Evolutionary conservation across 2,797 vertebrate genomes (phyloP), one percentile per base, ranked within the genome.

Genomic region (Lacerta viridis): DNA sequence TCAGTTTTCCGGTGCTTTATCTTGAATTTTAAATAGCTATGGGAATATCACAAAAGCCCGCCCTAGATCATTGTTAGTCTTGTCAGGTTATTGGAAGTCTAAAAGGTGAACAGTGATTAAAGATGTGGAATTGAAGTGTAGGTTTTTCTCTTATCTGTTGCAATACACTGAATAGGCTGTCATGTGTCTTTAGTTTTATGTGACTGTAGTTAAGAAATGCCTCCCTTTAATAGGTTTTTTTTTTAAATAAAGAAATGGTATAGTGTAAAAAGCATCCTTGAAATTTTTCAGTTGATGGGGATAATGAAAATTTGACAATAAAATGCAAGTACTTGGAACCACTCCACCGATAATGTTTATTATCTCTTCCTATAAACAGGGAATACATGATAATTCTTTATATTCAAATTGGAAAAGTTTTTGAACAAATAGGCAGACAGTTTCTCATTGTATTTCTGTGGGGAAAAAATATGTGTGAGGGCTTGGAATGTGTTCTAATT

Each of bases 21-120:
- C 80, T 89, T 89, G 90, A 95, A 93, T 96, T 94, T 94, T 91
- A 93, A 94, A 68, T 83, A 91, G 80, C 7, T 87, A 55, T 92
- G 90, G 87, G 78, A 92, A 89, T 83, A 25, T 87, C 81, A 41
- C 78, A 81, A 61, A 84, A 50, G 72, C 75, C 78, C 92, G 46
- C 41, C 89, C 83, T 13, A 64, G 39, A 8, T 88, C 18, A 86
- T 95, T 93, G 83, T 69, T 88, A 17, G 41, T 93, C 43, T 55
- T 89, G n/a, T 92, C 88, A 91, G 80, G 43, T n/a, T 90, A 55
- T 11, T 85, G 55, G 27, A 87, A 88, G 39, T 78, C 74, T 88
- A 46, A 92, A 66, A 5, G 1, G 27, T 80, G 85, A 89, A 89
- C 87, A 84, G 50, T 85, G 76, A 74, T 87, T 61, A 88, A 91